phyloP scores from a whole-genome alignment of 2,888 invertebrate species.

The Xylocampa areola region DNA sequence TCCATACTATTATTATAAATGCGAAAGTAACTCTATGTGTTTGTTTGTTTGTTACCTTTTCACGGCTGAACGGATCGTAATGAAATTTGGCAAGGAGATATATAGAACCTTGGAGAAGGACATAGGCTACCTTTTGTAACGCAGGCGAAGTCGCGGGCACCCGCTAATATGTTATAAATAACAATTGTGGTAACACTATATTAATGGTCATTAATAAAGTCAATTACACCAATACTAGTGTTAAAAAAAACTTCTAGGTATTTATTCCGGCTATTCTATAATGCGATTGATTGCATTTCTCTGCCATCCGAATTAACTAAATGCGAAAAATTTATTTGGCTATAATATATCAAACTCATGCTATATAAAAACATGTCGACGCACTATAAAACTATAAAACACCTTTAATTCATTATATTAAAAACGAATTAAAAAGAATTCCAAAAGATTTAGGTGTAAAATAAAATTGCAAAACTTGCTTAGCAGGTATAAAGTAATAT shows the following conservation, averaged over 20 bases:
- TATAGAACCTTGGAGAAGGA: too few species aligned
- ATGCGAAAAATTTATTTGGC: constrained; percentile 15
- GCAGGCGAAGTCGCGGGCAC: too few species aligned
- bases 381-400: constrained; percentile 44
- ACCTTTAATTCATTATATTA: constrained; percentile 45
- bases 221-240: too few species aligned
- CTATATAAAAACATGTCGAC: constrained; percentile 45
- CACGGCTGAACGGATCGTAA: too few species aligned
- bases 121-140: too few species aligned
- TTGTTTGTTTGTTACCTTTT: too few species aligned
- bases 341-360: constrained; percentile 24
- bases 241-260: background rate
- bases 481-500: constrained; percentile 4
- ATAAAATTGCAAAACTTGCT: constrained; percentile 32
- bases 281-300: constrained; percentile 7
- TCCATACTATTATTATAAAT: too few species aligned
- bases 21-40: too few species aligned
- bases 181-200: too few species aligned
- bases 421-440: constrained; percentile 21
- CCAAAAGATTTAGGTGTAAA: constrained; percentile 21
- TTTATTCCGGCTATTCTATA: background rate
- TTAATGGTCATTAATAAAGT: too few species aligned
- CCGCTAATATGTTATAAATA: too few species aligned
- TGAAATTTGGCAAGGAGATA: too few species aligned
- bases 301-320: constrained; percentile 20